These are phyloP conservation scores for Limnephilus auricula DNA, from an alignment of 2,888 invertebrate species.

Conservation along the genomic window DNA sequence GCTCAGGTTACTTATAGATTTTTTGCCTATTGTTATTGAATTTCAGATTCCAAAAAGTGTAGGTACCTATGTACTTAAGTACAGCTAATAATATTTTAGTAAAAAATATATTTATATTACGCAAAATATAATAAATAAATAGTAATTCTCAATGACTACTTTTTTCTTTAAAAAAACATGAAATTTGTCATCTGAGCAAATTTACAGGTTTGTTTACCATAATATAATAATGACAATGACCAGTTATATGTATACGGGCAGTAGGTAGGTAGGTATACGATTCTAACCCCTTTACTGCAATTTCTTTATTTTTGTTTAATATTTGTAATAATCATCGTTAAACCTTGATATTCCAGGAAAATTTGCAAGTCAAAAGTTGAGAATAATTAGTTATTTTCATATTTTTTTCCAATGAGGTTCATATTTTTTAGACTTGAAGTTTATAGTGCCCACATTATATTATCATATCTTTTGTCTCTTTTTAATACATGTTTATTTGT, in stretches of 20 bases:
- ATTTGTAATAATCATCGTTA: no score
- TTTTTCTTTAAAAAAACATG: neutral
- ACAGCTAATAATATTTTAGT: neutral
- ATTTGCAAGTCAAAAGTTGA: no score
- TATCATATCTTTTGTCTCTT: no score
- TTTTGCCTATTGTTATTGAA: neutral
- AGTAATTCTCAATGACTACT: no score
- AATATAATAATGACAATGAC: no score
- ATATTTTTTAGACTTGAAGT: neutral
- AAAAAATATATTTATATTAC: neutral
- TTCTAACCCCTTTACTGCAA: neutral
- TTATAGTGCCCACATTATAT: neutral
- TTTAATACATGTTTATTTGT: neutral
- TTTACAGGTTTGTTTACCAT: neutral
- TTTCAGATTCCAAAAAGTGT: neutral
- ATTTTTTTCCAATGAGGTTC: neutral
- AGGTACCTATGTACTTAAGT: neutral
- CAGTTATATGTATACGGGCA: neutral
- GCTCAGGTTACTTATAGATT: neutral
- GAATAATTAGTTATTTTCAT: no score
- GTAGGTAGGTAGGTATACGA: neutral
- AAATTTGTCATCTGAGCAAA: neutral
- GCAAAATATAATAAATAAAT: no score
- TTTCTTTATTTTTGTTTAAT: neutral
- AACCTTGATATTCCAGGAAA: no score